These are phyloP conservation scores for Serilophus lunatus DNA, from an alignment of 2,113 vertebrate genomes.

Conservation along the genomic window DNA sequence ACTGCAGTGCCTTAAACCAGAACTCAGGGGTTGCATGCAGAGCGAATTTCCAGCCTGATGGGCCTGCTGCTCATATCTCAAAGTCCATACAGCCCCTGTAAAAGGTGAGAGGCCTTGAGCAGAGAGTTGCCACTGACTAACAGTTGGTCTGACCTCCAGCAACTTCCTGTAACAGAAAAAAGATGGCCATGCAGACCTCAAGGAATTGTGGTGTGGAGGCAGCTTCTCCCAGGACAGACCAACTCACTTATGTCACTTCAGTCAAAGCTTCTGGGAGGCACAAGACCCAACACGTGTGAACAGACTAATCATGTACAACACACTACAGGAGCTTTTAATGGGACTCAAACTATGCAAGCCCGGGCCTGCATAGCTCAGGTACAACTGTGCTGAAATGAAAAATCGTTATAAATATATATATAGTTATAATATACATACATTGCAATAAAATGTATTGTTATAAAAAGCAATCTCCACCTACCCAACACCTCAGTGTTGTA, in stretches of 20 bases:
- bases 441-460: not conserved
- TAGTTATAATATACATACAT: too few relatives aligned
- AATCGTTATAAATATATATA: not conserved
- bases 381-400: not conserved
- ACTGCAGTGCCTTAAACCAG: not conserved
- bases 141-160: not conserved
- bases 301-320: not conserved
- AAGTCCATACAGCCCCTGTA: not conserved
- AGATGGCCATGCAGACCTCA: not conserved
- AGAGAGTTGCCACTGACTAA: not conserved
- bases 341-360: not conserved
- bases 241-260: not conserved
- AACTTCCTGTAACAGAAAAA: not conserved
- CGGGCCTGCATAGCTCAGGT: not conserved
- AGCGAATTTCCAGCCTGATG: not conserved
- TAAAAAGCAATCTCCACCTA: not conserved
- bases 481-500: not conserved
- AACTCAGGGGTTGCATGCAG: not conserved
- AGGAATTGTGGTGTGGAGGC: not conserved
- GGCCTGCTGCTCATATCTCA: not conserved
- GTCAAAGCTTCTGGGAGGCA: not conserved
- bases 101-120: not conserved
- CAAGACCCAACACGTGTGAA: not conserved
- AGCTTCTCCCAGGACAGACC: not conserved
- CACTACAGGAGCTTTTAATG: not conserved